Percentiles rank a stretch among this genome's conserved stretches.
phyloP scores from a whole-genome alignment of 92 coral and sea anemone genomes.

The Porites cylindrica region DNA sequence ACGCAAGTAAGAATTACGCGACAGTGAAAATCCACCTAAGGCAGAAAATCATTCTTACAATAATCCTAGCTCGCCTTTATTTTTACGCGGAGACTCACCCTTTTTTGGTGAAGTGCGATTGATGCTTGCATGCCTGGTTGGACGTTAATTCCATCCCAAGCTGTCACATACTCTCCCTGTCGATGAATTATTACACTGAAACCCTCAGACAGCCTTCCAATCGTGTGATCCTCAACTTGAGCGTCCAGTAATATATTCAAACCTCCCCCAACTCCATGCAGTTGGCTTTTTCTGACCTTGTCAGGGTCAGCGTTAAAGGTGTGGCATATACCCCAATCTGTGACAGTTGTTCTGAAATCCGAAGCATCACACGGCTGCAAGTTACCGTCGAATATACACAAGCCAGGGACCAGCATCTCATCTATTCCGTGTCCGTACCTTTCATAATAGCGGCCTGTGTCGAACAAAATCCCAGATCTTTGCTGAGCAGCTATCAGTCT shows the following conservation, averaged over 20 bases:
- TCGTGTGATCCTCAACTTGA: slow-evolving; percentile 23
- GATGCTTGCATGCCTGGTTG: slow-evolving; percentile 40
- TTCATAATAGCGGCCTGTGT: slow-evolving; percentile 21
- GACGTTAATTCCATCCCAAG: slow-evolving; percentile 39
- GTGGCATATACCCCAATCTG: slow-evolving; percentile 32
- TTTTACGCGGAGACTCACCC: slow-evolving; percentile 17
- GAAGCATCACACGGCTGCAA: not conserved
- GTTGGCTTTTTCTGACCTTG: not conserved
- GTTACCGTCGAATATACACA: slow-evolving; percentile 6
- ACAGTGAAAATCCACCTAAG: no score
- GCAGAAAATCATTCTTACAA: no score
- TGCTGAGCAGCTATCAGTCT: slow-evolving; percentile 27
- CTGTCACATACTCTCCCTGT: slow-evolving; percentile 41
- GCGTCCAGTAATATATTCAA: slow-evolving; percentile 24
- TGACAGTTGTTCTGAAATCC: slow-evolving; percentile 15
- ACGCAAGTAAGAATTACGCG: no score
- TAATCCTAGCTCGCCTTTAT: no score
- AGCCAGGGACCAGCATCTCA: slow-evolving; percentile 5
- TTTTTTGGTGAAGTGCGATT: slow-evolving; percentile 29
- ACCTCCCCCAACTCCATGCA: slow-evolving; percentile 30
- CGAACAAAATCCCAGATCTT: slow-evolving; percentile 23
- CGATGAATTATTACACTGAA: slow-evolving; percentile 36
- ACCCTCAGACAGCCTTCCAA: slow-evolving; percentile 57
- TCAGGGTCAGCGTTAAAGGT: slow-evolving; percentile 43
- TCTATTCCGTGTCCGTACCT: slow-evolving; percentile 29